Percentiles rank a stretch among this genome's conserved stretches.
These are phyloP conservation scores for Labia minor DNA, from an alignment of 2,888 invertebrate genomes.

Conservation along the genomic window DNA sequence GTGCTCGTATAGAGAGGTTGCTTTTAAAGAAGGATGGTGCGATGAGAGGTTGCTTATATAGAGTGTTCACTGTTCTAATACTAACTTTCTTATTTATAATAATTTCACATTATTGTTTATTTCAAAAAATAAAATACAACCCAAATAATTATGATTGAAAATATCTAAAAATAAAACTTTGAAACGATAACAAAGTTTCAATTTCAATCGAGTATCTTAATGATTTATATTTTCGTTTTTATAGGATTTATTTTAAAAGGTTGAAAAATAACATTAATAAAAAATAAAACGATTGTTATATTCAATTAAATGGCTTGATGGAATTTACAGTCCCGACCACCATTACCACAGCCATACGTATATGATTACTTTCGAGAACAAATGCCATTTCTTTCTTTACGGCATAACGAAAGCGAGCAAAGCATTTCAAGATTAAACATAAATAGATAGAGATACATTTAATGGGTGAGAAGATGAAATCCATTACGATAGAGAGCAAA, in stretches of 20 bases:
- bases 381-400: neutral
- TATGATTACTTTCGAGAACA: conserved; percentile 7
- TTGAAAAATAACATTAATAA: conserved; percentile 1
- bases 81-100: too few species aligned
- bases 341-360: too few species aligned
- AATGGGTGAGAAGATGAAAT: neutral
- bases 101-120: too few species aligned
- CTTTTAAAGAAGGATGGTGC: too few species aligned
- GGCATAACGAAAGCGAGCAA: neutral
- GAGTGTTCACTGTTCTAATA: too few species aligned
- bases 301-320: neutral
- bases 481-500: neutral
- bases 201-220: too few species aligned
- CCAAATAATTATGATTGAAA: too few species aligned
- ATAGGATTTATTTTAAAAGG: conserved; percentile 3
- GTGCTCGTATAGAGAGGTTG: too few species aligned
- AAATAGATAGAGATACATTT: neutral
- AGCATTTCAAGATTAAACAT: neutral
- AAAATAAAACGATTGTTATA: neutral
- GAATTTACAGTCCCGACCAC: neutral
- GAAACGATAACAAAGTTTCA: too few species aligned
- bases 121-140: too few species aligned
- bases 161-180: too few species aligned
- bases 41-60: too few species aligned
- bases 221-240: neutral